Evolutionary conservation across 2,113 vertebrate species (phyloP).

Genomic region (Melanotaenia duboulayi): DNA sequence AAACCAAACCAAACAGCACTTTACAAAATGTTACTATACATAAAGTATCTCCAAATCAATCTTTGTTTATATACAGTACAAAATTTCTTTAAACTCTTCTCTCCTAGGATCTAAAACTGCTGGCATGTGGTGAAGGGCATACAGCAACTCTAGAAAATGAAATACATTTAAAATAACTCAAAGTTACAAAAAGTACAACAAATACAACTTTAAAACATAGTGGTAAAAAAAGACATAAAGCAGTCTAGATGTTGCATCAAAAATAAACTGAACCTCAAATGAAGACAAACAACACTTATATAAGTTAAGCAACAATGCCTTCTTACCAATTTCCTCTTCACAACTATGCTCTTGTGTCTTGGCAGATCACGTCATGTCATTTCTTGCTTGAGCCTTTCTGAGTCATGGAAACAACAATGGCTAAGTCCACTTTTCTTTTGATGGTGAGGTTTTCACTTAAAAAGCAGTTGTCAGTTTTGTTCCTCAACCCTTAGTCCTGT

Average conservation of each 20-base stretch:
- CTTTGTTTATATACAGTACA: slow-evolving; percentile 75
- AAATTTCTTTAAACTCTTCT: slow-evolving; percentile 55
- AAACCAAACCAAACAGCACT: slow-evolving; percentile 63
- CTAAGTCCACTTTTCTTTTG: slow-evolving; percentile 56
- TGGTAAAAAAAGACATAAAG: slow-evolving; percentile 31
- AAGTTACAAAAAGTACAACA: slow-evolving; percentile 48
- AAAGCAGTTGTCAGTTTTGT: slow-evolving; percentile 42
- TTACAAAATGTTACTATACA: slow-evolving; percentile 79
- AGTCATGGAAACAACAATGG: slow-evolving; percentile 65
- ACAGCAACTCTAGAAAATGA: slow-evolving; percentile 40
- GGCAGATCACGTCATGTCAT: slow-evolving; percentile 43
- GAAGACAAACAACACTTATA: slow-evolving; percentile 64
- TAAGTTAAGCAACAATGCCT: slow-evolving; percentile 67
- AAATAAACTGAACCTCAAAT: slow-evolving; percentile 53
- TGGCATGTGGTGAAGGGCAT: slow-evolving; percentile 40
- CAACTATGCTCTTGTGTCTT: slow-evolving; percentile 54
- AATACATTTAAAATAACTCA: slow-evolving; percentile 1
- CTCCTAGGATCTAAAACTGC: slow-evolving; percentile 49
- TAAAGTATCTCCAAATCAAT: slow-evolving; percentile 64
- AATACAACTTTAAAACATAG: slow-evolving; percentile 60
- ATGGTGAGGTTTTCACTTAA: slow-evolving; percentile 59
- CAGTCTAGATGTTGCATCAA: slow-evolving; percentile 38
- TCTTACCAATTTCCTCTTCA: slow-evolving; percentile 49
- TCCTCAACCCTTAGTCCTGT: slow-evolving; percentile 10
- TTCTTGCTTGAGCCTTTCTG: slow-evolving; percentile 56